Percentiles rank a stretch among this genome's conserved stretches.
Conservation (phyloP, 2,113 vertebrate genomes). For the Pollachius pollachius region DNA sequence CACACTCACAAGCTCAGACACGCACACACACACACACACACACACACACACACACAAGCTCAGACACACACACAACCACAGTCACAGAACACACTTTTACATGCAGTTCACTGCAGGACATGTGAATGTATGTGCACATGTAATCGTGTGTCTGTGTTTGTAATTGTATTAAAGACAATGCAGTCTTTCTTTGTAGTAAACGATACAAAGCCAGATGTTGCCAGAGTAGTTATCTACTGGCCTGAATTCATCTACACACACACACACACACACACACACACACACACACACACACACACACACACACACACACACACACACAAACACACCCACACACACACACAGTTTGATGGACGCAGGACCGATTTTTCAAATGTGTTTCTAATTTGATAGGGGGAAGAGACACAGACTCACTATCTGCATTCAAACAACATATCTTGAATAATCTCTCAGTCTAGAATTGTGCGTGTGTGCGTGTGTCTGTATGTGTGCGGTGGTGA, state of each 20-base stretch:
- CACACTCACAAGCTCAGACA: too few species aligned
- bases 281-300: neutral
- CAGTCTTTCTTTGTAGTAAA: slow-evolving; percentile 68
- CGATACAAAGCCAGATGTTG: slow-evolving; percentile 70
- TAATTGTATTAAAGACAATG: slow-evolving; percentile 72
- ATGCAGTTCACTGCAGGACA: slow-evolving; percentile 44
- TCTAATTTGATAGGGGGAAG: slow-evolving; percentile 61
- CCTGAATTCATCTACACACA: slow-evolving; percentile 9
- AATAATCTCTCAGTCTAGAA: slow-evolving; percentile 48
- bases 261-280: slow-evolving; percentile 6
- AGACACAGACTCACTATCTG: slow-evolving; percentile 63
- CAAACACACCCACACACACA: neutral
- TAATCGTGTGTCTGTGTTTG: slow-evolving; percentile 16
- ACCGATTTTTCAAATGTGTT: slow-evolving; percentile 62
- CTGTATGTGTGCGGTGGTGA: neutral
- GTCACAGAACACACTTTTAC: neutral
- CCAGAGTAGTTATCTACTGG: slow-evolving; percentile 48
- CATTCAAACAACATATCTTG: slow-evolving; percentile 37
- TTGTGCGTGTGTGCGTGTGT: neutral
- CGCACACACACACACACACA: too few species aligned
- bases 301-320: slow-evolving; percentile 12
- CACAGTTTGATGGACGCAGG: neutral
- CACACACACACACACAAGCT: neutral
- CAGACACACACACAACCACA: neutral
- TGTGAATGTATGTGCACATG: neutral